Evolutionary conservation across 92 coral and sea anemone genomes (phyloP), one percentile per base, ranked within the genome.

Genomic region (Zoanthus sociatus): DNA sequence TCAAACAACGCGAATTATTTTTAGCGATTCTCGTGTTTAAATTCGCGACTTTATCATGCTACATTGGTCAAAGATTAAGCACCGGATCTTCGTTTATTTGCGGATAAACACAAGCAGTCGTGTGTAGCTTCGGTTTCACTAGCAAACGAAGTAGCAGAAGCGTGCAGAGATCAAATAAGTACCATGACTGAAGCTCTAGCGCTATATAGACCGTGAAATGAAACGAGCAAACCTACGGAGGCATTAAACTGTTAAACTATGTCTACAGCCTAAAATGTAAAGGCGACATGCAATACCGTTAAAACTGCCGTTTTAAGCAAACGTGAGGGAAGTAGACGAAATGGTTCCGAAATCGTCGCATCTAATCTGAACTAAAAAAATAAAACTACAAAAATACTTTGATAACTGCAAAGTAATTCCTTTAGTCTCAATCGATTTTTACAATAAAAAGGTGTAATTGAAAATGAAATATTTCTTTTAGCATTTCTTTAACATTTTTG

Each of bases 11-110:
- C 75, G 31, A 44, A 30, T 15, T 18, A 33, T 9, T 45, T 81
- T 11, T 55, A 81, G 85, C 60, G 76, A 81, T 81, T 74, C 85
- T 81, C 75, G 85, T 64, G 76, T 81, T 63, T 64, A 74, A 63
- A 66, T 67, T 81, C 45, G 51, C 75, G 75, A 64, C 47, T 11
- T 64, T 81, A 75, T 64, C 85, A 81, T 81, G 85, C 85, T 46
- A 81, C 74, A 66, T 63, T 81, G 85, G 16, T 81, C 75, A 81
- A 54, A 81, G 85, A 64, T 81, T 81, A 81, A 81, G 76, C 85
- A 81, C 85, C 85, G 85, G 85, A 81, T 81, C 85, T 46, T 64
- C 73, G 73, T 81, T 81, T 64, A 67, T 81, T 81, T 81, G 85
- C 26, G 85, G 61, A 81, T 73, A 81, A 81, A 66, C 85, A 74